Conservation (phyloP, 2,113 vertebrate species). For the Oceanodroma tethys region DNA sequence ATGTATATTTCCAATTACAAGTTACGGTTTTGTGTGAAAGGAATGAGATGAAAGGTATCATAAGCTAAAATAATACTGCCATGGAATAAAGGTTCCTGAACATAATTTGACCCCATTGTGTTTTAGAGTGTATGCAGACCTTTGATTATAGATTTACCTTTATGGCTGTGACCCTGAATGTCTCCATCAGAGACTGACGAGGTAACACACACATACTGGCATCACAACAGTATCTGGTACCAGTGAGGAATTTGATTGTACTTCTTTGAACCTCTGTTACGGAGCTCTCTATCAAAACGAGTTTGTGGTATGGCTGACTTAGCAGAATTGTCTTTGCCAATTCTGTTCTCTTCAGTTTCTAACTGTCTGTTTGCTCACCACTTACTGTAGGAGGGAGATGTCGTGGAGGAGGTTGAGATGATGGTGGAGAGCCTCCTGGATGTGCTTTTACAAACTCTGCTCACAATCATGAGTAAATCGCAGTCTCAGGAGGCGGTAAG, state of each 20-base stretch:
- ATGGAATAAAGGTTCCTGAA: background rate
- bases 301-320: background rate
- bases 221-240: background rate
- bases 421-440: conserved; percentile 98
- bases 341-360: background rate
- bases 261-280: background rate
- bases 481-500: conserved; percentile 99
- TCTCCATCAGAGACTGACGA: background rate
- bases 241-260: background rate
- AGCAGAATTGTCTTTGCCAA: background rate
- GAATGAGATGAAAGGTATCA: background rate
- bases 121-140: background rate
- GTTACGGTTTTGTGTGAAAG: background rate
- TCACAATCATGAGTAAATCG: conserved; percentile 98
- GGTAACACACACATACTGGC: background rate
- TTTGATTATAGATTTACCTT: conserved; percentile 9
- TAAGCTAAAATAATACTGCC: background rate
- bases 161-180: background rate
- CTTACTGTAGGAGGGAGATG: conserved; percentile 85
- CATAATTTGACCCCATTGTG: background rate
- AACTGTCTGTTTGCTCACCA: conserved; percentile 56
- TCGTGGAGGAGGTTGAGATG: conserved; percentile 98
- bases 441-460: conserved; percentile 95
- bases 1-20: background rate
- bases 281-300: background rate